phyloP scores from a whole-genome alignment of 2,797 vertebrate genomes.

The Bradypus variegatus region DNA sequence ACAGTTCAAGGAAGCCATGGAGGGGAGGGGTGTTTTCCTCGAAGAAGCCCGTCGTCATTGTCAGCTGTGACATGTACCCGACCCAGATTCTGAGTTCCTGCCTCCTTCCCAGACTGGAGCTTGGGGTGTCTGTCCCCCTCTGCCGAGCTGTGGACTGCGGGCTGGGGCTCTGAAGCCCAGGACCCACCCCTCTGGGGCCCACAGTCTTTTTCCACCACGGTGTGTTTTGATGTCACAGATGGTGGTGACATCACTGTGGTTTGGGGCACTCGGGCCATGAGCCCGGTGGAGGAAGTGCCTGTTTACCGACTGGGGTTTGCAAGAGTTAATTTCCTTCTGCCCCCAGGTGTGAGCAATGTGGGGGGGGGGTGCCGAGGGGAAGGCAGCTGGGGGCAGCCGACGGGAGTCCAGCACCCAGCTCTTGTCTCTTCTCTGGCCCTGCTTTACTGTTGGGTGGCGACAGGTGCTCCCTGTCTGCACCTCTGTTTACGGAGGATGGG shows the following conservation, averaged over 20 bases:
- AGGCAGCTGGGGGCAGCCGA: too few species aligned
- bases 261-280: slow-evolving; percentile 6
- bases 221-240: slow-evolving; percentile 22
- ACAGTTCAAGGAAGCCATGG: not conserved
- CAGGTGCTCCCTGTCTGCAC: not conserved
- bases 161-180: not conserved
- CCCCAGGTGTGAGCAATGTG: not conserved
- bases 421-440: not conserved
- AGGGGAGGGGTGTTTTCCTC: not conserved
- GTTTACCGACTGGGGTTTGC: not conserved
- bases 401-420: not conserved
- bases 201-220: slow-evolving; percentile 36
- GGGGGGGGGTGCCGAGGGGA: accelerated
- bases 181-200: not conserved
- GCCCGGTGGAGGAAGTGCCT: slow-evolving; percentile 45
- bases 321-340: not conserved
- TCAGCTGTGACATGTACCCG: not conserved
- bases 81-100: not conserved
- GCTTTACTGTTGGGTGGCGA: not conserved
- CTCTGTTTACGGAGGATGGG: not conserved
- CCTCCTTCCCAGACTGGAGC: not conserved
- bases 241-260: slow-evolving; percentile 55
- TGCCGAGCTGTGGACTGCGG: not conserved
- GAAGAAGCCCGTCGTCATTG: not conserved
- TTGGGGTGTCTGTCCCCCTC: too few species aligned